Evolutionary conservation across 2,888 invertebrate species (phyloP), one percentile per base, ranked within the genome.

Genomic region (Pseudanteris insignis): DNA sequence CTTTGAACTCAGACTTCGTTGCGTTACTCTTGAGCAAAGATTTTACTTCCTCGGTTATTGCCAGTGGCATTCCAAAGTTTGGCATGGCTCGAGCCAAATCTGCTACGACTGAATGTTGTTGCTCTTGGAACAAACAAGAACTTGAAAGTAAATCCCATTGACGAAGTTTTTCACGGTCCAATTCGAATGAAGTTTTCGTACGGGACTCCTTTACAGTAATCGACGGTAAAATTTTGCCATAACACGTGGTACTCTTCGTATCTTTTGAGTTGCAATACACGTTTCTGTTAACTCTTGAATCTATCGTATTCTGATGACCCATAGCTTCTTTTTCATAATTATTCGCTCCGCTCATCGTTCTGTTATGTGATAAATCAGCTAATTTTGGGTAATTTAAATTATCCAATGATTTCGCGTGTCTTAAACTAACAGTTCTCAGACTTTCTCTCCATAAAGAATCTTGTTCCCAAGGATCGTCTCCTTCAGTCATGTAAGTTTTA

Each of bases 111-210:
- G 87, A 69, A 59, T 76, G 76, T 64, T 78, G 76, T 72, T 78
- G 78, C 67, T 79, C 78, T 74, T 79, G 78, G 70, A 78, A 75
- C 51, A 78, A 78, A 74, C 79, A 79, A 63, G 79, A 92, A 83
- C 92, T 92, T 58, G 92, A 92, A 88, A 92, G 86, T 71, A 92
- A 85, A 82, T 92, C 92, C 92, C 92, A 92, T 75, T 92, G 92
- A 43, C 92, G 85, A 69, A 92, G 84, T 69, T 90, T 92, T 82
- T 92, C 92, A 70, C 92, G 86, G 82, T 92, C 92, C 71, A 92
- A 87, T 79, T 82, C 82, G 77, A 82, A 81, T 55, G 77, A 74
- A 29, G 72, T 73, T 68, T 76, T 73, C 63, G 66, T 64, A 36
- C 59, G 40, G 64, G 55, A 50, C 41, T 67, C 71, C 54, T 55